Evolutionary conservation across 2,113 vertebrate genomes (phyloP).

Genomic region (Lipophrys pholis): DNA sequence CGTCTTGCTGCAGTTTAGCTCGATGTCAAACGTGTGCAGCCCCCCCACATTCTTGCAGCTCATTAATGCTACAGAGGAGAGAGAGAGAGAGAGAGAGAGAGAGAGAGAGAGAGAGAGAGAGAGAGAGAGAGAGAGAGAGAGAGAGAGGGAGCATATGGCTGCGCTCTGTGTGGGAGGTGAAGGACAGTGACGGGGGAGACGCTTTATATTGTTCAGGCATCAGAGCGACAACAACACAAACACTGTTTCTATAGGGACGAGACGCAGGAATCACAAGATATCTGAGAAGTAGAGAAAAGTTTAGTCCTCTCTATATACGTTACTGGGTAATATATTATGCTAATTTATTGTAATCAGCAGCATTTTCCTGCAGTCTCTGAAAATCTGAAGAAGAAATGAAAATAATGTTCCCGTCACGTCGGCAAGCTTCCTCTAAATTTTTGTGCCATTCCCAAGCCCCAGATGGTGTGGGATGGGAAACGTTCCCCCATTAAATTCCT

Average conservation of each 20-base stretch:
- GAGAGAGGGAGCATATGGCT: slow-evolving; percentile 79
- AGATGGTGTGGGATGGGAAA: slow-evolving; percentile 97
- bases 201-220: slow-evolving; percentile 31
- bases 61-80: slow-evolving; percentile 60
- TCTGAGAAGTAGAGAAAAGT: slow-evolving; percentile 57
- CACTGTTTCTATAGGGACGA: slow-evolving; percentile 37
- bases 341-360: slow-evolving; percentile 56
- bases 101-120: not conserved
- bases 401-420: slow-evolving; percentile 84
- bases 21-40: slow-evolving; percentile 73
- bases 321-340: slow-evolving; percentile 48
- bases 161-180: slow-evolving; percentile 75
- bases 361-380: slow-evolving; percentile 49
- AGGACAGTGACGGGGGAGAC: slow-evolving; percentile 48
- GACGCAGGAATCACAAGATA: slow-evolving; percentile 21
- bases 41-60: slow-evolving; percentile 69
- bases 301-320: slow-evolving; percentile 31
- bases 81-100: not conserved
- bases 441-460: slow-evolving; percentile 94
- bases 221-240: slow-evolving; percentile 65
- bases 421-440: slow-evolving; percentile 89
- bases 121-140: not conserved
- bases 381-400: slow-evolving; percentile 69
- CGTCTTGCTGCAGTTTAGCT: slow-evolving; percentile 70
- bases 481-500: slow-evolving; percentile 99